These are phyloP conservation scores for Camponotus vicinus DNA, from an alignment of 1,140 invertebrate genomes.

Conservation along the genomic window DNA sequence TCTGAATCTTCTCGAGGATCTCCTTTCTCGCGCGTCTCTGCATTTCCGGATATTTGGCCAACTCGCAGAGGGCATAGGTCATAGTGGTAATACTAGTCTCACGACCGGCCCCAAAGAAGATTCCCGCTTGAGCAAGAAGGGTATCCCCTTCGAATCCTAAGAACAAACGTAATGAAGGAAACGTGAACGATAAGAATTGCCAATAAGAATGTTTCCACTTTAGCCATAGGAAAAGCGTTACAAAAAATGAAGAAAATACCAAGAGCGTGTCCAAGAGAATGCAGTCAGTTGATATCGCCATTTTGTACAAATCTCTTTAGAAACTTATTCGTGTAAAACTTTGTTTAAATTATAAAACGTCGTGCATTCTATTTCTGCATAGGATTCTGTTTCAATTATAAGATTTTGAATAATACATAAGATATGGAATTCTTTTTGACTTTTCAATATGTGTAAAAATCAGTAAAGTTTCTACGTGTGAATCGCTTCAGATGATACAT, in stretches of 20 bases:
- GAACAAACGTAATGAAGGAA: neutral
- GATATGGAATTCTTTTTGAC: no score
- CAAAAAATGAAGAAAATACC: neutral
- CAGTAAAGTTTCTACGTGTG: neutral
- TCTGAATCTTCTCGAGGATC: constrained; percentile 84
- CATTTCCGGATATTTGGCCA: constrained; percentile 80
- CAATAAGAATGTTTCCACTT: constrained; percentile 78
- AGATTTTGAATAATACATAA: neutral
- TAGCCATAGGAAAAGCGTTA: constrained; percentile 65
- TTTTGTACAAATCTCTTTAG: constrained; percentile 62
- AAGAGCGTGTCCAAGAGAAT: neutral
- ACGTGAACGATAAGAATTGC: no score
- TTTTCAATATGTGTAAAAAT: neutral
- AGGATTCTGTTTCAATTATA: neutral
- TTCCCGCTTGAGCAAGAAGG: constrained; percentile 75
- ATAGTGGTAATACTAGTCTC: constrained; percentile 86
- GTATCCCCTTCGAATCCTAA: constrained; percentile 71
- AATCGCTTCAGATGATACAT: neutral
- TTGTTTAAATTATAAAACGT: neutral
- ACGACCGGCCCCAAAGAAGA: constrained; percentile 86
- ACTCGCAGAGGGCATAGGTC: constrained; percentile 78
- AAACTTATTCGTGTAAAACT: constrained; percentile 75
- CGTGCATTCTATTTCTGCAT: neutral
- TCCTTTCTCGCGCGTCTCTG: constrained; percentile 86
- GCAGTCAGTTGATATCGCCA: neutral